phyloP scores from a whole-genome alignment of 2,113 vertebrate genomes.

The Leuciscus idus region DNA sequence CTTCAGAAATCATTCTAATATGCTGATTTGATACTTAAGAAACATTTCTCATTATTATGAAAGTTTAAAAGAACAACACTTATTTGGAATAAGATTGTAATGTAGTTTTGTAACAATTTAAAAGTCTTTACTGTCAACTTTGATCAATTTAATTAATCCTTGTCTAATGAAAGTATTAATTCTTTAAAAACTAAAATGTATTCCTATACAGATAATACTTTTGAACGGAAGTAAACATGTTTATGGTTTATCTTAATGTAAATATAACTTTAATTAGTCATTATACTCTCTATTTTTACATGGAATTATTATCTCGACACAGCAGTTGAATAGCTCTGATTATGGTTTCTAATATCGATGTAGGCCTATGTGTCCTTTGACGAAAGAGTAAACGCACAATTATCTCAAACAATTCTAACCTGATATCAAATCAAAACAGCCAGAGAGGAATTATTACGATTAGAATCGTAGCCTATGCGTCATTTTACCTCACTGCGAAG shows the following conservation, averaged over 20 bases:
- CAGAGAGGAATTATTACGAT: no score
- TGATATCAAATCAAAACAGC: not conserved
- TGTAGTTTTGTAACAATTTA: no score
- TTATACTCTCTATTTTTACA: not conserved
- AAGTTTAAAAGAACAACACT: not conserved
- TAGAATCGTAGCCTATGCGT: no score
- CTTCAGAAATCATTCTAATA: not conserved
- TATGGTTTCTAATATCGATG: not conserved
- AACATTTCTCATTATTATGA: not conserved
- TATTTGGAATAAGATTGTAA: not conserved
- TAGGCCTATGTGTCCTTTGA: not conserved
- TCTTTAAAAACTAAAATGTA: no score
- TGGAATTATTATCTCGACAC: not conserved
- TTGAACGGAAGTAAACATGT: no score
- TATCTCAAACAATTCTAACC: not conserved
- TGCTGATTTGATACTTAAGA: not conserved
- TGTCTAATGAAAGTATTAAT: no score
- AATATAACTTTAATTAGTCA: not conserved
- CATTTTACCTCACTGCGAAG: no score
- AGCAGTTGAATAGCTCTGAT: not conserved
- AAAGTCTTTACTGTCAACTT: no score
- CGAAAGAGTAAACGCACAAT: not conserved
- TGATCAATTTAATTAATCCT: no score
- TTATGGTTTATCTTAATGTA: no score
- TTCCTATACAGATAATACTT: no score